Evolutionary conservation across 1,140 invertebrate genomes (phyloP).

Genomic region (Magallana angulata): DNA sequence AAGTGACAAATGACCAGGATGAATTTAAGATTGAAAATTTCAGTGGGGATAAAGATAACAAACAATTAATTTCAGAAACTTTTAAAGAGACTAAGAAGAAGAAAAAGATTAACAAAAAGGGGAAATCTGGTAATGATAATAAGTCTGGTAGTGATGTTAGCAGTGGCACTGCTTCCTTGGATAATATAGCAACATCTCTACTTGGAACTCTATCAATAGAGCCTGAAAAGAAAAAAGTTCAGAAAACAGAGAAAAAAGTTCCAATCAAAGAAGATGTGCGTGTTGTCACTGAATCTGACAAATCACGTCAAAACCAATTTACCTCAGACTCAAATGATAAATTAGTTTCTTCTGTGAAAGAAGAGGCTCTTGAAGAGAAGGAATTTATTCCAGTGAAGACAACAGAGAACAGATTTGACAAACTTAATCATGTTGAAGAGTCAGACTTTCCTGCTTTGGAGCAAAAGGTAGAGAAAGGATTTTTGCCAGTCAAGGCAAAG

Average conservation of each 20-base stretch:
- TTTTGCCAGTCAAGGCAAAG: not conserved
- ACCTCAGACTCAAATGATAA: not conserved
- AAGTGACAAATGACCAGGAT: slow-evolving; percentile 22
- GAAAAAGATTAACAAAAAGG: slow-evolving; percentile 73
- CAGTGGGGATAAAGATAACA: slow-evolving; percentile 45
- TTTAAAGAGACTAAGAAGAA: slow-evolving; percentile 68
- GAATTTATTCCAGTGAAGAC: not conserved
- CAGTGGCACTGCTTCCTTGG: slow-evolving; percentile 51
- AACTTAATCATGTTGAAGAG: too few relatives aligned
- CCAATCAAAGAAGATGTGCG: not conserved
- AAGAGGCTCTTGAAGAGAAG: not conserved
- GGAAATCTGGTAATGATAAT: slow-evolving; percentile 55
- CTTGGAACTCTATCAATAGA: not conserved
- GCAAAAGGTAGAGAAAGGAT: not conserved
- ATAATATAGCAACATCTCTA: slow-evolving; percentile 65
- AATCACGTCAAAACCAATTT: not conserved
- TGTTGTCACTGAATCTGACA: not conserved
- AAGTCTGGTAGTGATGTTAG: not conserved
- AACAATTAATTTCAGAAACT: slow-evolving; percentile 48
- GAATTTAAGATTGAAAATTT: slow-evolving; percentile 59
- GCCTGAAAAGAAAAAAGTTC: not conserved
- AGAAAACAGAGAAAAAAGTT: not conserved
- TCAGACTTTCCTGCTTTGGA: not conserved
- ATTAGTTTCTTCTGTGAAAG: not conserved
- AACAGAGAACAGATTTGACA: not conserved